Evolutionary conservation across 2,113 vertebrate genomes (phyloP).

Genomic region (Calidris pugnax): DNA sequence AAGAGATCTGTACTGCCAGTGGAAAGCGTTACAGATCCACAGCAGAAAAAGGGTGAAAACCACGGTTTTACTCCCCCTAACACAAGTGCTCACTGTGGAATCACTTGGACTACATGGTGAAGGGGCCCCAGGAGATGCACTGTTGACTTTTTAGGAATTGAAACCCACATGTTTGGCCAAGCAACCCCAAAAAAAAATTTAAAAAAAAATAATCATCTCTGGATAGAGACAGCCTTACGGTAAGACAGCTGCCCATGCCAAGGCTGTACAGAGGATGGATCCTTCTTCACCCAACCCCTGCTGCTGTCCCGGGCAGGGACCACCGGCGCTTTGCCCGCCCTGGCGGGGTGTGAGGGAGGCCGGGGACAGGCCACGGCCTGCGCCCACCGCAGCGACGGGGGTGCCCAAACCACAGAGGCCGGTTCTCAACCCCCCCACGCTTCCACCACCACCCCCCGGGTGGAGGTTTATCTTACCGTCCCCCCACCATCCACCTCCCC

Average conservation of each 20-base stretch:
- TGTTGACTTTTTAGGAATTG: neutral
- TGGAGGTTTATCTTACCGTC: accelerated
- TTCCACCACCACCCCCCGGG: neutral
- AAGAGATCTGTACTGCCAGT: neutral
- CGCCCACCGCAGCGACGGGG: accelerated
- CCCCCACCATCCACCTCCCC: neutral
- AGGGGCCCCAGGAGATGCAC: neutral
- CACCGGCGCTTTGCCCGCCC: neutral
- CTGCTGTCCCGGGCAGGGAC: accelerated
- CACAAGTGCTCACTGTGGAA: neutral
- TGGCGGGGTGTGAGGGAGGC: accelerated
- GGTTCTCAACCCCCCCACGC: neutral
- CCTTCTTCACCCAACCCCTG: accelerated
- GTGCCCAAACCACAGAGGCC: accelerated
- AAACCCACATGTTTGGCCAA: neutral
- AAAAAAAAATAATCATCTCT: neutral
- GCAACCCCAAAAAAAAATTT: neutral
- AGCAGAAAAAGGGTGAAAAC: neutral
- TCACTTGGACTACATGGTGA: neutral
- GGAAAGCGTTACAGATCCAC: accelerated
- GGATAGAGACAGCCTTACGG: neutral
- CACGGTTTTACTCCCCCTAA: neutral
- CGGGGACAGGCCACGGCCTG: neutral
- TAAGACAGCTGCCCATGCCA: neutral
- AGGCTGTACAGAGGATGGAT: accelerated